Percentiles rank a stretch among this genome's conserved stretches.
These are phyloP conservation scores for Anseranas semipalmata DNA, from an alignment of 2,113 vertebrate genomes.

Conservation along the genomic window DNA sequence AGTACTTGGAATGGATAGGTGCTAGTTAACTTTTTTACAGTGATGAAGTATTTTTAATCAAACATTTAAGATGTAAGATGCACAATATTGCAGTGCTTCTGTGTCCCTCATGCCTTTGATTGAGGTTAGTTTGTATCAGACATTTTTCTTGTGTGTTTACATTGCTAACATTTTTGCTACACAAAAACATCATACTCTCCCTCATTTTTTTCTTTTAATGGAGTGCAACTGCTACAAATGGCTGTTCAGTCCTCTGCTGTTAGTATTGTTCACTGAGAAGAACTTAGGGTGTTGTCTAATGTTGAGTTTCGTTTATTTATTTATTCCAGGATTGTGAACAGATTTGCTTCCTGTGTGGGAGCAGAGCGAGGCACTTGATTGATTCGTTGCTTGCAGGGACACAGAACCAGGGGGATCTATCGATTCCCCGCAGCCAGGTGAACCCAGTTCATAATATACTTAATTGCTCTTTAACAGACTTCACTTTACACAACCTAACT, in stretches of 20 bases:
- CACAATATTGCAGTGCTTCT: background rate
- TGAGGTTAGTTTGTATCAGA: background rate
- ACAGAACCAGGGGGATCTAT: constrained; percentile 36
- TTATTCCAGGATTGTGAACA: constrained; percentile 66
- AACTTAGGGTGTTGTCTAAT: constrained; percentile 42
- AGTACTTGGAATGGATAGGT: background rate
- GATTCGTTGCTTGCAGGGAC: constrained; percentile 60
- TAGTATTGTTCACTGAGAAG: constrained; percentile 28
- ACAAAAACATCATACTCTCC: background rate
- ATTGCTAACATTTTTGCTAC: background rate
- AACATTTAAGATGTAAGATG: background rate
- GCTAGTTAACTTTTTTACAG: background rate
- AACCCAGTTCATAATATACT: constrained; percentile 38
- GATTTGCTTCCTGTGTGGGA: constrained; percentile 69
- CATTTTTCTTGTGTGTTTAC: background rate
- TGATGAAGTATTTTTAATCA: background rate
- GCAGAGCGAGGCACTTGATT: constrained; percentile 53
- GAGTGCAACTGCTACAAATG: background rate
- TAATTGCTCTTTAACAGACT: constrained; percentile 62
- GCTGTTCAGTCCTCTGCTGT: background rate
- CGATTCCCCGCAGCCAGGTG: constrained; percentile 20
- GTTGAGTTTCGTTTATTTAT: constrained; percentile 55
- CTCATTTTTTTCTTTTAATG: background rate
- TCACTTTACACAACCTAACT: background rate
- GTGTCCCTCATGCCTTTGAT: background rate